Evolutionary conservation across 2,888 invertebrate species (phyloP).

Genomic region (Sesia apiformis): DNA sequence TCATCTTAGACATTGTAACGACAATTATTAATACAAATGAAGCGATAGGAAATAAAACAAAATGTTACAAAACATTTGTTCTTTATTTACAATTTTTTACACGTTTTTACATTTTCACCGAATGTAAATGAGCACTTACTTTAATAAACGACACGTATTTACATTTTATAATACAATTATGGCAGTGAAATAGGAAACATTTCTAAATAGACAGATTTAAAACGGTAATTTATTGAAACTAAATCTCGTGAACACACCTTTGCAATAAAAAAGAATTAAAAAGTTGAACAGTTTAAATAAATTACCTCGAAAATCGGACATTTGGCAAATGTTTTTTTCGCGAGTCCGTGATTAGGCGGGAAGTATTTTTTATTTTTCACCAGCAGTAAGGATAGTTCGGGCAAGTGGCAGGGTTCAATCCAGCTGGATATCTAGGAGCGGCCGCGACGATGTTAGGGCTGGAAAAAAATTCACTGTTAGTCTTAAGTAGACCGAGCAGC

Average conservation of each 20-base stretch:
- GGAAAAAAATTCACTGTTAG: background rate
- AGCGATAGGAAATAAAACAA: background rate
- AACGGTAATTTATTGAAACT: background rate
- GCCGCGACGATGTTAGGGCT: conserved; percentile 17
- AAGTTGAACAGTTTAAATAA: background rate
- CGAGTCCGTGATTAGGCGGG: background rate
- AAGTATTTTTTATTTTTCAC: conserved; percentile 11
- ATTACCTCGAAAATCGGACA: background rate
- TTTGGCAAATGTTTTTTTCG: background rate
- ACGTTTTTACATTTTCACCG: background rate
- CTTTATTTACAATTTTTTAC: background rate
- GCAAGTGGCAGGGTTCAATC: conserved; percentile 67
- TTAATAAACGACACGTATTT: background rate
- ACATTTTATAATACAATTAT: conserved; percentile 8
- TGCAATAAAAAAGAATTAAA: background rate
- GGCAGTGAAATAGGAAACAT: conserved; percentile 6
- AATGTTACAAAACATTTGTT: background rate
- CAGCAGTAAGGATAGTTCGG: conserved; percentile 76
- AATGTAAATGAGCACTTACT: background rate
- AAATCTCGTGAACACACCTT: no score
- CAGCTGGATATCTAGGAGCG: conserved; percentile 65
- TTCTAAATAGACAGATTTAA: conserved; percentile 1
- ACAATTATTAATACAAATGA: no score
- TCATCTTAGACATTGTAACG: no score
- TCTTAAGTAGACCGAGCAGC: no score